Base-by-base conservation (phyloP, 2,888 invertebrate species). In the Phengaris alcon region DNA sequence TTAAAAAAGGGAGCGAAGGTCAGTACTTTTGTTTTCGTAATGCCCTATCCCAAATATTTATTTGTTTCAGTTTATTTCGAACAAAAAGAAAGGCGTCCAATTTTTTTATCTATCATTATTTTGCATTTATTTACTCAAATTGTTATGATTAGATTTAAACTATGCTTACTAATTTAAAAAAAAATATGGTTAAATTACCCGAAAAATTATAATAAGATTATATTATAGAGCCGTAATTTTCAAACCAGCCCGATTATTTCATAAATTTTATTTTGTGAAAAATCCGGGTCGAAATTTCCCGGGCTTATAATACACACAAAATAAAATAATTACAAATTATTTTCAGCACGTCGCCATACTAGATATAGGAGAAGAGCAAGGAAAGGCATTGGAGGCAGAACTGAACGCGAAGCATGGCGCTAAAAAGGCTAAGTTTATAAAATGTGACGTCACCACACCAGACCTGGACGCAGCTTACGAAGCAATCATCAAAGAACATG, bases 1-100 rank as follows among this genome's bases (percentile, higher is more conserved):
- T 75, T 88, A 74, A 81, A 87, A 12, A 84, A 85, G 76, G 87
- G 87, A 48, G 89, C 89, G 4, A 88, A 88, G 82, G 90, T 90
- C 46, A 22, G 75, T 75, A 13, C n/a, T 13, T 6, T 54, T 74
- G 7, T 7, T 57, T 57, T 7, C 15, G n/a, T 57, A 15, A 15
- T 57, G n/a, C 35, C 35, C 35, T 15, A 9, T 55, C 55, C n/a
- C 55, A n/a, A 55, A 13, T 6, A 55, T 13, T 55, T 55, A 13
- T n/a, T 54, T n/a, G 55, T 55, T 55, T 54, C 6, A 7, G 54
- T 54, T 35, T 35, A 3, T 35, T 35, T 3, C 35, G 35, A 35
- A 35, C 35, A 35, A 35, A 35, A 35, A 35, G 22, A 1, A 35
- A 35, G 35, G 35, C 35, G 3, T 48, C 6, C 48, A 7, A 5